Conservation (phyloP, 2,113 vertebrate genomes). For the Phylloscopus trochilus region DNA sequence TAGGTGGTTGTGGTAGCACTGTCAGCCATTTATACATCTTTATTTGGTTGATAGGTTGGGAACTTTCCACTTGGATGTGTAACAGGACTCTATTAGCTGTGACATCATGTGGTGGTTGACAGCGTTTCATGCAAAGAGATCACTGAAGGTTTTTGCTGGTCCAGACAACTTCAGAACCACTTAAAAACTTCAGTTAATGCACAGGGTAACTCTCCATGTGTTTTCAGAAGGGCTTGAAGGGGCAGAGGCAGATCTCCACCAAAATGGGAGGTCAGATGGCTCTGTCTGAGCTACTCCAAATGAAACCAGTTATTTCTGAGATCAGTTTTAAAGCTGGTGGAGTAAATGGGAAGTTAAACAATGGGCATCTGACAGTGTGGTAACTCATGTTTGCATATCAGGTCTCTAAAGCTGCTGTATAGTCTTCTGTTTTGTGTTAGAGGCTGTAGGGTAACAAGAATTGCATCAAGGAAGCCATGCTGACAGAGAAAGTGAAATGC, state of each 20-base stretch:
- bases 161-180: neutral
- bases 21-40: neutral
- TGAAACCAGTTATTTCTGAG: neutral
- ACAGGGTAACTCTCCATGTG: neutral
- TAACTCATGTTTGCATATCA: neutral
- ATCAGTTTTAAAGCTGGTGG: neutral
- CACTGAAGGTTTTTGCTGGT: neutral
- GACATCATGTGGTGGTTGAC: neutral
- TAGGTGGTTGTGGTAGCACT: fast-evolving
- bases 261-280: neutral
- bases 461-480: neutral
- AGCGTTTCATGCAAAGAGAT: neutral
- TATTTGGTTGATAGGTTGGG: neutral
- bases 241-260: neutral
- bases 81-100: neutral
- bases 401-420: neutral
- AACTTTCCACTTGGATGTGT: neutral
- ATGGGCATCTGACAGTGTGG: neutral
- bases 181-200: neutral
- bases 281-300: neutral
- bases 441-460: neutral
- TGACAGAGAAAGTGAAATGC: constrained; percentile 48
- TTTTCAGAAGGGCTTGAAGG: neutral
- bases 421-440: neutral
- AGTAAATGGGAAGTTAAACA: neutral